Conservation (phyloP, 23 tunicate genomes). For the Phallusia fumigata region DNA sequence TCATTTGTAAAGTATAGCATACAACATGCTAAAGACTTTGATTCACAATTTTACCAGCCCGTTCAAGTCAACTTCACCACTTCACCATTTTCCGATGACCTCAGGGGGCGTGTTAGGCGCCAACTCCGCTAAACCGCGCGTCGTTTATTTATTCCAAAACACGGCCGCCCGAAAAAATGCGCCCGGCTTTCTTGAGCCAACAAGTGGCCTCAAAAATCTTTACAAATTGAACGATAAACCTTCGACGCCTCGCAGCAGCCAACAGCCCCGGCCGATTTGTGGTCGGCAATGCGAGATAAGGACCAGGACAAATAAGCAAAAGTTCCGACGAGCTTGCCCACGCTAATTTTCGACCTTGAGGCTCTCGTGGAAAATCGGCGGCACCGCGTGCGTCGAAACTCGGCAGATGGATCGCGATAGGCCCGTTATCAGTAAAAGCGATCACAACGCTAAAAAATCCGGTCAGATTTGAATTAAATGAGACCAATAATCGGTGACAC, state of each 20-base stretch:
- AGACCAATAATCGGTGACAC: neutral
- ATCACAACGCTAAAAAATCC: neutral
- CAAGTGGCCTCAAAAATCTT: neutral
- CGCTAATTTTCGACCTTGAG: neutral
- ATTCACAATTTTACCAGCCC: too few relatives aligned
- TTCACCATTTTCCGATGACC: too few relatives aligned
- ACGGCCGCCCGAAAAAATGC: neutral
- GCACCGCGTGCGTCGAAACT: neutral
- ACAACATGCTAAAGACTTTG: too few relatives aligned
- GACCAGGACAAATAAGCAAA: neutral
- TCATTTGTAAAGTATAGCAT: too few relatives aligned
- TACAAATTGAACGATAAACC: neutral
- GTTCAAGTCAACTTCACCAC: too few relatives aligned
- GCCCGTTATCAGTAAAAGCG: neutral
- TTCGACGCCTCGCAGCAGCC: neutral
- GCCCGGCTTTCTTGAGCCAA: neutral
- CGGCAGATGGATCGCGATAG: conserved; percentile 8
- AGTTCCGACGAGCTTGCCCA: neutral
- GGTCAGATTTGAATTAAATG: neutral
- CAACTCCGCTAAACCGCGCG: too few relatives aligned
- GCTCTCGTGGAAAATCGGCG: neutral
- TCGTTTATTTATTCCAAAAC: neutral
- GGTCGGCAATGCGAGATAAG: neutral
- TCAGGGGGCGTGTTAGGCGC: too few relatives aligned
- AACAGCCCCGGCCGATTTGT: neutral